A percentile compares a stretch with the other conserved stretches of the same genome.
Conservation (phyloP, 1,140 invertebrate genomes). For the Trypoxylus dichotomus region DNA sequence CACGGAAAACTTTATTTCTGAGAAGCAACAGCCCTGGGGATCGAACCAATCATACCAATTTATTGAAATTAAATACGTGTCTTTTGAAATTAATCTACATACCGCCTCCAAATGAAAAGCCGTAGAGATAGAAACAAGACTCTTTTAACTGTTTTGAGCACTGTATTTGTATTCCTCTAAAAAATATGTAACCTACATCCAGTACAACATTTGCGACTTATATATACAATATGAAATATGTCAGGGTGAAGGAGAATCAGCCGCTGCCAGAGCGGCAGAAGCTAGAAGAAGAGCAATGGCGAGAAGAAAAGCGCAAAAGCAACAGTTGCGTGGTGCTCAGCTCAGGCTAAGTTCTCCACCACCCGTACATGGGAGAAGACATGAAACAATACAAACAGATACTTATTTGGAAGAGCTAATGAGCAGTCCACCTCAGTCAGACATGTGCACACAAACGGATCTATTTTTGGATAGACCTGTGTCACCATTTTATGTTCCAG, state of each 20-base stretch:
- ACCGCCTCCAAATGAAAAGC: too few relatives aligned
- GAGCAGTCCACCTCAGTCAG: slow-evolving; percentile 70
- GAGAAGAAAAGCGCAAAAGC: slow-evolving; percentile 59
- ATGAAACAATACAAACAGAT: slow-evolving; percentile 86
- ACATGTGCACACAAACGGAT: slow-evolving; percentile 83
- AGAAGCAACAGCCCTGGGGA: too few relatives aligned
- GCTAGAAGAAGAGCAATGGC: slow-evolving; percentile 63
- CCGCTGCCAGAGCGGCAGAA: slow-evolving; percentile 62
- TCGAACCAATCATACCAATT: too few relatives aligned
- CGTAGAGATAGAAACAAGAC: too few relatives aligned
- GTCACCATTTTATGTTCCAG: slow-evolving; percentile 73
- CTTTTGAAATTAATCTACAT: too few relatives aligned
- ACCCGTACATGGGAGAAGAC: slow-evolving; percentile 73
- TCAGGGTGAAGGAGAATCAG: slow-evolving; percentile 63
- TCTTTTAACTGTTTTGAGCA: too few relatives aligned
- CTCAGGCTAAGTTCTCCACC: slow-evolving; percentile 63
- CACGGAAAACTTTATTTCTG: too few relatives aligned
- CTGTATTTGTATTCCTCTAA: too few relatives aligned
- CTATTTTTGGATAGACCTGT: slow-evolving; percentile 78
- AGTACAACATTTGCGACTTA: too few relatives aligned
- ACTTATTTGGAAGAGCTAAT: slow-evolving; percentile 80
- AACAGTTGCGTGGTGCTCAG: slow-evolving; percentile 44
- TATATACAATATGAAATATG: not conserved
- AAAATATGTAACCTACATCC: too few relatives aligned
- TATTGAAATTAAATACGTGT: too few relatives aligned